Conservation (phyloP, 2,888 invertebrate species). For the Steromphala cineraria region DNA sequence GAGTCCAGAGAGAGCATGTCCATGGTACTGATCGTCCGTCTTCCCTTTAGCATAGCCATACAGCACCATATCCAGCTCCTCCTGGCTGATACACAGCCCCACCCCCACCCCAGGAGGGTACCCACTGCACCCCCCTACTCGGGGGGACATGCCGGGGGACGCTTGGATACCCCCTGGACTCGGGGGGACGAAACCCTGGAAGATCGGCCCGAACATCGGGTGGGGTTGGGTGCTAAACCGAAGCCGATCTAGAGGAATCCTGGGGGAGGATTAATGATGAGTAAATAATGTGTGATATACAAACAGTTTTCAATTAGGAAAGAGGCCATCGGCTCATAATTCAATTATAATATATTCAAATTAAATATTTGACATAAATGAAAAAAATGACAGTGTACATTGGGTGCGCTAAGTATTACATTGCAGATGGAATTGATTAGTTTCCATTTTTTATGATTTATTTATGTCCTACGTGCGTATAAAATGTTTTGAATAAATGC, state of each 20-base stretch:
- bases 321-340: no score
- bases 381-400: no score
- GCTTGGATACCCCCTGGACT: slow-evolving; percentile 22
- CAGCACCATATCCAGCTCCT: slow-evolving; percentile 70
- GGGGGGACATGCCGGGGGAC: slow-evolving; percentile 18
- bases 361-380: no score
- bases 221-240: slow-evolving; percentile 36
- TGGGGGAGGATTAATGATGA: slow-evolving; percentile 14
- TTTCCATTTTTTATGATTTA: no score
- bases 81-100: slow-evolving; percentile 52
- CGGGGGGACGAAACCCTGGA: slow-evolving; percentile 31
- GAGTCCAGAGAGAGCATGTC: slow-evolving; percentile 71
- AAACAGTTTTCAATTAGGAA: background rate
- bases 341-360: no score
- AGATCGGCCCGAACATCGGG: slow-evolving; percentile 33
- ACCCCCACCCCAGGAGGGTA: slow-evolving; percentile 24
- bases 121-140: background rate
- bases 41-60: slow-evolving; percentile 69
- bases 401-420: no score
- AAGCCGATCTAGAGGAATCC: slow-evolving; percentile 43
- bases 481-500: no score
- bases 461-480: no score
- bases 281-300: no score
- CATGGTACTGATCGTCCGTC: slow-evolving; percentile 48
- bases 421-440: no score